These are phyloP conservation scores for Anas bahamensis DNA, from an alignment of 2,797 vertebrate genomes.

Conservation along the genomic window DNA sequence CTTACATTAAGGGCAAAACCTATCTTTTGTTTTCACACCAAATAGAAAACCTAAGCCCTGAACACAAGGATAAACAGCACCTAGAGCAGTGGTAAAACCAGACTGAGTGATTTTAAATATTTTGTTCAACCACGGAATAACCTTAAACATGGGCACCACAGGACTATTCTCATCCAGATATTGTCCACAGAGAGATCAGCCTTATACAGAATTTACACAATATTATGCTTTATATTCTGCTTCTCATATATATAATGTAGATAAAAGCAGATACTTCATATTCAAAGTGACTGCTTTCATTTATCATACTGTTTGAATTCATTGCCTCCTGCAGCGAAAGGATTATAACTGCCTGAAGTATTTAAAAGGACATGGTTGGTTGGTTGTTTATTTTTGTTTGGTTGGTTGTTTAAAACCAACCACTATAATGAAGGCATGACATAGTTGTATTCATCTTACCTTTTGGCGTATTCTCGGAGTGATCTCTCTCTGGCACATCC, in stretches of 20 bases:
- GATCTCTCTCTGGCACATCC: constrained; percentile 64
- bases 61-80: neutral
- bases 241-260: neutral
- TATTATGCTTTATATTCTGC: neutral
- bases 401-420: neutral
- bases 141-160: neutral
- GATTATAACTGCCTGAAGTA: neutral
- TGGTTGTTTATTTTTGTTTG: neutral
- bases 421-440: neutral
- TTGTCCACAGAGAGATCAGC: neutral
- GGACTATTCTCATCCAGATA: neutral
- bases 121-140: neutral
- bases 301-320: neutral
- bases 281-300: neutral
- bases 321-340: neutral
- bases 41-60: neutral
- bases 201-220: neutral
- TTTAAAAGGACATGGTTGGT: neutral
- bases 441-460: constrained; percentile 63
- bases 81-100: neutral
- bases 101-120: neutral
- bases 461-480: constrained; percentile 74
- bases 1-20: neutral
- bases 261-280: neutral
- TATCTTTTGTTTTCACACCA: neutral